Base-by-base conservation (phyloP, 2,113 vertebrate genomes). In the Peucedramus taeniatus region DNA sequence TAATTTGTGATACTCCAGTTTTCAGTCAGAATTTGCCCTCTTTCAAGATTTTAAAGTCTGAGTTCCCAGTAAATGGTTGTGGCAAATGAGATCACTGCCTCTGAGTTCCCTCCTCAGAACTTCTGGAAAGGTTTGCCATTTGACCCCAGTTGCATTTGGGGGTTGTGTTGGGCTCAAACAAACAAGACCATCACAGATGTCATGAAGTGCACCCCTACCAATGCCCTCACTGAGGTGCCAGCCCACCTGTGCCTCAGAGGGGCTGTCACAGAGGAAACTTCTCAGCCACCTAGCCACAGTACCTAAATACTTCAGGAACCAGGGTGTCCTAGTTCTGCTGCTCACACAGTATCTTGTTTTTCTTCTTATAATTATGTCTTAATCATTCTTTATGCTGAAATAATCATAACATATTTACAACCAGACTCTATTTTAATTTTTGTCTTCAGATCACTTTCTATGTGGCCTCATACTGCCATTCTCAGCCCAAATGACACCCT, bases 391-490 rank as follows among this genome's bases (percentile, higher is more conserved):
- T 86, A 85, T 94, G 54, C 91, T 94, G 91, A 94, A 94, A 95
- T 94, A 96, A 94, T 95, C 91, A 95, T 92, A 91, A 95, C 89
- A 96, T 96, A 95, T 91, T 97, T 96, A 95, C 96, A 96, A 61
- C 42, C 63, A 94, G 82, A 54, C 47, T 94, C 87, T 96, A 89
- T 93, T 94, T 92, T 84, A 90, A 89, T 94, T 94, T 95, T 94
- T 93, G 47, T 87, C 93, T 97, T 96, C 93, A 96, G 91, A 97
- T 96, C 93, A 80, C 82, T 94, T 85, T 93, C 77, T 71, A 1
- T 94, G 88, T 93, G 80, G 96, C 94, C 94, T 96, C 96, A 96
- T 97, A 95, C 92, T 96, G 94, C 95, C 95, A 76, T 96, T 96
- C 94, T 92, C 92, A 70, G 66, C 90, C 94, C 95, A 64, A 69